Base-by-base conservation (phyloP, 2,113 vertebrate species). In the Chloebia gouldiae region DNA sequence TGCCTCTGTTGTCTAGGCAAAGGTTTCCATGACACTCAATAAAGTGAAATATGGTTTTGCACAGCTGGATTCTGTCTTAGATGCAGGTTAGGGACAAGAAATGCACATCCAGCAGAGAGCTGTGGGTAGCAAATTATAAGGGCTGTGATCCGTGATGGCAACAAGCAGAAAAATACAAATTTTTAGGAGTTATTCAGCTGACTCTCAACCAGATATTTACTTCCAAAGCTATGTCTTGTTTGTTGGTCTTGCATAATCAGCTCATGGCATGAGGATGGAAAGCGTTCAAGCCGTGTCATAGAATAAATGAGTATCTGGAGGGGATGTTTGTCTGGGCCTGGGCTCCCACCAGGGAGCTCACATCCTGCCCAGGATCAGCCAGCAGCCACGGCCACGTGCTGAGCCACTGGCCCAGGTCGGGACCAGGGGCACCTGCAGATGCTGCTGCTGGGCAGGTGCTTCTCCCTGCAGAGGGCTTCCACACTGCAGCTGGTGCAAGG, bases 1-100 rank as follows among this genome's bases (percentile, higher is more conserved):
- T 88, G 90, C 81, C 73, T 80, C 79, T 92, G 93, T 97, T 96
- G 89, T 96, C 93, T 95, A 94, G 95, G 93, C 85, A 91, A 93
- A 94, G 94, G 95, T 96, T 96, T 96, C 94, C 94, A 97, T 96
- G 96, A 89, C 90, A 65, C 80, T 96, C 94, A 94, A 81, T 81
- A 95, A 95, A 93, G 85, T 61, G 94, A 88, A 95, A 86, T 95
- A 86, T 88, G 65, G 88, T 95, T 96, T 95, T 88, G 44, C 90
- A 94, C 96, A 95, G 94, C 96, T 96, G 96, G 94, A 90, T 90
- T 71, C 75, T 77, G 76, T 31, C 91, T 92, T 79, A 90, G 91
- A 96, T 88, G 85, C 90, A 90, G 79, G 93, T 90, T 90, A 83
- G 76, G 87, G 90, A 83, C 88, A 47, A 88, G 91, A 91, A 96